Percentiles rank a stretch among this genome's conserved stretches.
These are phyloP conservation scores for Saccopteryx bilineata DNA, from an alignment of 2,113 vertebrate genomes.

Conservation along the genomic window DNA sequence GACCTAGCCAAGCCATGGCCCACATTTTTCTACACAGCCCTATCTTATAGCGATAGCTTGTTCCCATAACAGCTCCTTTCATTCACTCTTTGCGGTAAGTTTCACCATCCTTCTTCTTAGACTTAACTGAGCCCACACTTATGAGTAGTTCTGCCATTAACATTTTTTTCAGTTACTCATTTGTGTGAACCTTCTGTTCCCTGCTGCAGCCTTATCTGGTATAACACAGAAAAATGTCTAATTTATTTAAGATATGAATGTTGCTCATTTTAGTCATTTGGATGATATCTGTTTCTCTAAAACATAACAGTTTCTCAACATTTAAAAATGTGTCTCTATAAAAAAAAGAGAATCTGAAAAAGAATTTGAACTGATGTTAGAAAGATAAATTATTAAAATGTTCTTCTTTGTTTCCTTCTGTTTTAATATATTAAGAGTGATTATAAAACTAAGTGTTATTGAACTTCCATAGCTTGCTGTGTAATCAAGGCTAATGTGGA, in stretches of 20 bases:
- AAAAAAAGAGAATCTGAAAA: conserved; percentile 32
- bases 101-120: background rate
- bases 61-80: background rate
- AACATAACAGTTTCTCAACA: background rate
- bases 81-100: background rate
- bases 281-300: background rate
- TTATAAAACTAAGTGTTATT: background rate
- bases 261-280: background rate
- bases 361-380: background rate
- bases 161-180: background rate
- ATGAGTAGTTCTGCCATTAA: background rate
- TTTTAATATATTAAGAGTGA: background rate
- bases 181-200: background rate
- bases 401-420: background rate
- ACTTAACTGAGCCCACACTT: background rate
- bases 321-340: background rate
- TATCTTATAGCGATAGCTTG: accelerated
- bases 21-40: accelerated
- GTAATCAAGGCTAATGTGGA: background rate
- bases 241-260: background rate
- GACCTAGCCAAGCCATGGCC: background rate
- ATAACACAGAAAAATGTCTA: background rate
- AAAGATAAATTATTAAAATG: background rate
- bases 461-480: background rate
- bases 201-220: background rate